Evolutionary conservation across 2,888 invertebrate genomes (phyloP), one percentile per base, ranked within the genome.

Genomic region (Catocala fraxini): DNA sequence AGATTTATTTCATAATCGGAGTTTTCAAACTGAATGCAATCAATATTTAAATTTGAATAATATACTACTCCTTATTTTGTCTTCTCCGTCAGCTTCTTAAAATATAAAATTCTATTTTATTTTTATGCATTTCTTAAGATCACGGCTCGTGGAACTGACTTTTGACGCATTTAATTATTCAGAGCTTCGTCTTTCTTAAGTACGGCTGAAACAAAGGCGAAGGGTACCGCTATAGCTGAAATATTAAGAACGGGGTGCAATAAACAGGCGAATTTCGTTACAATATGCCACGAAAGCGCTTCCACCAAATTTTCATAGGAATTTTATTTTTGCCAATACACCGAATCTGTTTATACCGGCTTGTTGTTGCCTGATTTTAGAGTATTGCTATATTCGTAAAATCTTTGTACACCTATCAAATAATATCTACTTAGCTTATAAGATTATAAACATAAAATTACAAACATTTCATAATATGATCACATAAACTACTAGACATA

Each of bases 101-200:
- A 42, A 11, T 42, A 11, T 45, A 6, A n/a, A 64, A 13, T 41
- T 33, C 13, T 43, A 35, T 55, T 59, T 55, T 49, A 52, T 63
- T 52, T 69, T 59, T 33, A 66, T 66, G 59, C 45, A 10, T 51
- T 9, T 39, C 7, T 6, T 13, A 56, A 45, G 13, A 56, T 71
- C 59, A 45, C 51, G 9, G 53, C 43, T 63, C 65, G 63, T 54
- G 52, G 45, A 54, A 49, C 48, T 68, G 65, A 65, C 63, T 77
- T 70, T 63, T 66, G 67, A 61, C 62, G 70, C 47, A 68, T 72
- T 76, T 72, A 71, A 73, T 74, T 73, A 80, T 74, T 78, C 70
- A 74, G 49, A 68, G 62, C 54, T 71, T 54, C 53, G 63, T 73
- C 63, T 55, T 54, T 60, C 67, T 66, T 66, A 71, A 74, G 71